Evolutionary conservation across 2,888 invertebrate genomes (phyloP).

Genomic region (Drosophila acutilabella): DNA sequence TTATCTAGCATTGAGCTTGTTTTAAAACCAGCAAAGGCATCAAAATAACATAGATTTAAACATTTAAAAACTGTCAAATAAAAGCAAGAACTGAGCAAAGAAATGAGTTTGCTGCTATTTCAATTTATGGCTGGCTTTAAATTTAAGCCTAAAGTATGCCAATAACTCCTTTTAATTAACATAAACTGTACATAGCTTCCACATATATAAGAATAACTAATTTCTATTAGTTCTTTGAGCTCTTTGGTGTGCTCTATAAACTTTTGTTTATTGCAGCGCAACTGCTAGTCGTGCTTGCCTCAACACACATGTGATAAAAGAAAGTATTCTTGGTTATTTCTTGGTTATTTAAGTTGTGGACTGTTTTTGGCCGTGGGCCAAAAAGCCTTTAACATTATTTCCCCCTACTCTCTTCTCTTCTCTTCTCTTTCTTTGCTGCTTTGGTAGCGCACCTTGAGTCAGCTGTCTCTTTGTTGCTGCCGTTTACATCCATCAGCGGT

Average conservation of each 20-base stretch:
- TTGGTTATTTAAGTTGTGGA: slow-evolving; percentile 64
- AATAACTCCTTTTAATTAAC: too few species aligned
- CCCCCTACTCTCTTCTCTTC: background rate
- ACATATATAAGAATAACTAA: too few species aligned
- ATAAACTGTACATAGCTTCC: too few species aligned
- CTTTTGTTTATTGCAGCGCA: slow-evolving; percentile 13
- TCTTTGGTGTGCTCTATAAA: too few species aligned
- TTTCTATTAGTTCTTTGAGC: too few species aligned
- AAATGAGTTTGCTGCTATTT: too few species aligned
- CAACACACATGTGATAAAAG: background rate
- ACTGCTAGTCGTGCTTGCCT: slow-evolving; percentile 1
- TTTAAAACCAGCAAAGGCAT: too few species aligned
- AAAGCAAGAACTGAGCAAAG: too few species aligned
- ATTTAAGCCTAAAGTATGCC: too few species aligned
- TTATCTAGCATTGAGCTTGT: background rate
- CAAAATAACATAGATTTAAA: background rate
- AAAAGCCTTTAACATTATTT: slow-evolving; percentile 57
- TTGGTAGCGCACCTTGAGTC: slow-evolving; percentile 56
- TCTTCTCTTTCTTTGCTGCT: background rate
- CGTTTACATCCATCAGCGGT: slow-evolving; percentile 69
- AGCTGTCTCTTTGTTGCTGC: slow-evolving; percentile 60
- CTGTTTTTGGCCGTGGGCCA: slow-evolving; percentile 47
- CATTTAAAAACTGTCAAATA: too few species aligned
- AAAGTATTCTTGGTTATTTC: slow-evolving; percentile 34
- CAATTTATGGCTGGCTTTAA: too few species aligned